Evolutionary conservation across 2,888 invertebrate species (phyloP).

Genomic region (Ormyrus pomaceus): DNA sequence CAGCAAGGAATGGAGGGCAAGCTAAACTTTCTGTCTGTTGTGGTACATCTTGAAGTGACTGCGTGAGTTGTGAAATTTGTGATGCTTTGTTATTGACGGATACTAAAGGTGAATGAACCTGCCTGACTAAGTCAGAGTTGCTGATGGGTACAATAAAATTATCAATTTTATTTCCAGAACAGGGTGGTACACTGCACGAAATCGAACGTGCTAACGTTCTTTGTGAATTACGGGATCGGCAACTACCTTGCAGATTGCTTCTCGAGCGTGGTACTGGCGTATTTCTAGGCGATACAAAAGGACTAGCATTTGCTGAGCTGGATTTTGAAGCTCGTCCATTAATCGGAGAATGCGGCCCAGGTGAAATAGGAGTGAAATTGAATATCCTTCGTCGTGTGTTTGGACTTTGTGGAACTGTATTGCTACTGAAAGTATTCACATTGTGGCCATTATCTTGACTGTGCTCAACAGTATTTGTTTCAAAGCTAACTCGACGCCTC

Average conservation of each 20-base stretch:
- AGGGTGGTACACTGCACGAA: conserved; percentile 70
- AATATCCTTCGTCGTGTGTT: conserved; percentile 87
- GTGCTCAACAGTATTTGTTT: conserved; percentile 74
- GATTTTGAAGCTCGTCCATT: conserved; percentile 78
- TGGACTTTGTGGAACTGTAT: conserved; percentile 83
- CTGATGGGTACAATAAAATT: conserved; percentile 72
- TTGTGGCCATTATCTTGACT: conserved; percentile 58
- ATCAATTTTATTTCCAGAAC: conserved; percentile 64
- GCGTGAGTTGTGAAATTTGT: conserved; percentile 58
- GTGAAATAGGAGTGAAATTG: conserved; percentile 91
- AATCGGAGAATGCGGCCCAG: conserved; percentile 83
- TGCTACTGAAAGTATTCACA: conserved; percentile 31
- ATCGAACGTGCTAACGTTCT: conserved; percentile 71
- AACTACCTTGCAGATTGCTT: conserved; percentile 78
- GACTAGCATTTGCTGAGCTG: conserved; percentile 84
- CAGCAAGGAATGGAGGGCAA: conserved; percentile 62
- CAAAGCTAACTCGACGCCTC: conserved; percentile 79
- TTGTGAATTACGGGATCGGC: conserved; percentile 65
- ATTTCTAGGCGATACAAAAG: conserved; percentile 89
- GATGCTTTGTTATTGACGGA: conserved; percentile 62
- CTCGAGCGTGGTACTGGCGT: conserved; percentile 85
- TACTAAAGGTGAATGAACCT: conserved; percentile 63
- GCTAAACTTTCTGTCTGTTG: conserved; percentile 48
- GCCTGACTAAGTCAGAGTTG: conserved; percentile 58
- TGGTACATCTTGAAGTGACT: conserved; percentile 54